A percentile compares a stretch with the other conserved stretches of the same genome.
Evolutionary conservation across 2,797 vertebrate genomes (phyloP).

Genomic region (Aphelocoma californica): DNA sequence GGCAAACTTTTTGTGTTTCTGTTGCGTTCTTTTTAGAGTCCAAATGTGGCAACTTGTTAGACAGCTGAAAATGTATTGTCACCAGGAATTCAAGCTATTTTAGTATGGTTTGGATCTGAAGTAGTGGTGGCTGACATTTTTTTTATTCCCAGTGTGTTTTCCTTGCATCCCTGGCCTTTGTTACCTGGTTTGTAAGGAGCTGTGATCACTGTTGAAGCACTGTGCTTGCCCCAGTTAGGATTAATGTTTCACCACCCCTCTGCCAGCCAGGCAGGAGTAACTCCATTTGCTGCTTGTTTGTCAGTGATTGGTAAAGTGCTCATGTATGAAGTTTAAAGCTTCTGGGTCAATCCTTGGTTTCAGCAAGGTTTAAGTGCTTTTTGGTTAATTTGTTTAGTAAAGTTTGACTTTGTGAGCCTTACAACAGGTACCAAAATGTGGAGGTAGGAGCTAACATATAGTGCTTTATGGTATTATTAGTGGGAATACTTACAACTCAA

Average conservation of each 20-base stretch:
- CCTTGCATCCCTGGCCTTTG: neutral
- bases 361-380: neutral
- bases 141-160: neutral
- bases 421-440: neutral
- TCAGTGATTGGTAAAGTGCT: neutral
- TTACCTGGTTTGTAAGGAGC: neutral
- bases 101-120: neutral
- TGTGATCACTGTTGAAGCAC: neutral
- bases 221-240: neutral
- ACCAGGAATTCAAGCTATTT: neutral
- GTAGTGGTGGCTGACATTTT: neutral
- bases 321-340: neutral
- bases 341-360: neutral
- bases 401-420: neutral
- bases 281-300: neutral
- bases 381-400: neutral
- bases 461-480: neutral
- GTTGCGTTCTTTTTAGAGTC: neutral
- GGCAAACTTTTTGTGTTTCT: neutral
- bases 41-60: neutral
- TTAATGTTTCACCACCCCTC: neutral
- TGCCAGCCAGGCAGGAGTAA: neutral
- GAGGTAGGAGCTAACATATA: neutral
- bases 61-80: neutral
- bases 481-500: neutral